Evolutionary conservation across 2,888 invertebrate genomes (phyloP), one percentile per base, ranked within the genome.

Genomic region (Mesorhabditis sp.): DNA sequence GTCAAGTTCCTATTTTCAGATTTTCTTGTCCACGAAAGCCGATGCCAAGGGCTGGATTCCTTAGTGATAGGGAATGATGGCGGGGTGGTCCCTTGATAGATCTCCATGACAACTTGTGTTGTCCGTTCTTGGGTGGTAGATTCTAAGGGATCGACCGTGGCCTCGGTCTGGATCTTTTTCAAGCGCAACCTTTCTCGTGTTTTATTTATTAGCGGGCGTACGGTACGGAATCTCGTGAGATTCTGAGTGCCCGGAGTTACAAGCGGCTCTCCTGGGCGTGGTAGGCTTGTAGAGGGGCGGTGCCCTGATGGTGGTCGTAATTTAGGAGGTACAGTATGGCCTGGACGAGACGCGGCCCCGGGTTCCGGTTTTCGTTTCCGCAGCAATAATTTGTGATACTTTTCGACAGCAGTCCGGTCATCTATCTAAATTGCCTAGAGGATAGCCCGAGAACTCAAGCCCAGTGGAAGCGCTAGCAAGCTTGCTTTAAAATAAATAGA

Each of bases 371-470:
- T n/a, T n/a, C 10, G 58, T 50, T 50, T 50, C n/a, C 58, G 7
- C n/a, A 50, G 58, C 58, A 50, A n/a, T n/a, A 50, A 50, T 50
- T 50, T 50, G n/a, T 50, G 58, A n/a, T 50, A 50, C n/a, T 50
- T 50, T n/a, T 50, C 10, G 10, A 50, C 58, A 50, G 58, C 58
- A 13, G 58, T 50, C 58, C n/a, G 10, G n/a, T 50, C 58, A 10
- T 50, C 10, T 50, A 50, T 28, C 28, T 28, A 28, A 28, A 28
- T 28, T 28, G 28, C 28, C 28, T 28, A 28, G 28, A 28, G 28
- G 28, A 28, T 28, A 28, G 28, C 28, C 28, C 28, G 28, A 28
- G 28, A 28, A 28, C 28, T 28, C 1, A 28, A 28, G 28, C 28
- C 28, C 28, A 28, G 28, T 28, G 28, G 28, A 28, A 28, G 28